phyloP scores from a whole-genome alignment of 2,797 vertebrate genomes.

The Gastrophryne carolinensis region DNA sequence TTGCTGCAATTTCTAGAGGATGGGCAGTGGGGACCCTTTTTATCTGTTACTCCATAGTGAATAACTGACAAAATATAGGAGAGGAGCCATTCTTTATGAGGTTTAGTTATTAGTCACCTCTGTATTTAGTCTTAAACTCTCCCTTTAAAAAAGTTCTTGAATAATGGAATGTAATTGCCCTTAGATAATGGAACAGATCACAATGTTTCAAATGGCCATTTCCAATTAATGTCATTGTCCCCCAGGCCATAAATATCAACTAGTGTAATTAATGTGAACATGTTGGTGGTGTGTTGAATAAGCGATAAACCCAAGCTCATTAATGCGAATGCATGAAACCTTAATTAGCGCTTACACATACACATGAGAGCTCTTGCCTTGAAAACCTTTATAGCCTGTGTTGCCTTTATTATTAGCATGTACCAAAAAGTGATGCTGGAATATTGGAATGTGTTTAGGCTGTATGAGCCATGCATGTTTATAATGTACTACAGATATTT shows the following conservation, averaged over 20 bases:
- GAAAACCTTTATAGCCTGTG: constrained; percentile 27
- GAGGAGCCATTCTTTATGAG: too few species aligned
- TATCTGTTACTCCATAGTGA: too few species aligned
- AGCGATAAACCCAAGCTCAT: constrained; percentile 5
- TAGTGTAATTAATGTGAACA: constrained; percentile 29
- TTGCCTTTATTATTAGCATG: constrained; percentile 35
- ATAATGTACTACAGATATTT: too few species aligned
- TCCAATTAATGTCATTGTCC: constrained; percentile 24
- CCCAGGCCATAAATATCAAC: constrained; percentile 22
- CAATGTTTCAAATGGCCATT: constrained; percentile 6
- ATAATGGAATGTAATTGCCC: too few species aligned
- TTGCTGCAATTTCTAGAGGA: too few species aligned
- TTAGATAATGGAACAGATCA: not conserved
- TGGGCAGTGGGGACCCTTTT: too few species aligned
- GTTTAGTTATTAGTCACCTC: too few species aligned
- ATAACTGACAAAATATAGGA: too few species aligned
- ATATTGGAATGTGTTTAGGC: constrained; percentile 2
- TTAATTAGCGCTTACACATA: constrained; percentile 42
- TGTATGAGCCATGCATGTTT: not conserved
- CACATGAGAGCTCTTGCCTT: constrained; percentile 22
- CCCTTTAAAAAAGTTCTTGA: not conserved
- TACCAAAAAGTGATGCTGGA: not conserved
- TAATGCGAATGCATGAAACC: constrained; percentile 28
- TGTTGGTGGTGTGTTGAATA: constrained; percentile 8
- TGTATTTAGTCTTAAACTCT: not conserved